Base-by-base conservation (phyloP, 2,113 vertebrate species). In the Cromileptes altivelis region DNA sequence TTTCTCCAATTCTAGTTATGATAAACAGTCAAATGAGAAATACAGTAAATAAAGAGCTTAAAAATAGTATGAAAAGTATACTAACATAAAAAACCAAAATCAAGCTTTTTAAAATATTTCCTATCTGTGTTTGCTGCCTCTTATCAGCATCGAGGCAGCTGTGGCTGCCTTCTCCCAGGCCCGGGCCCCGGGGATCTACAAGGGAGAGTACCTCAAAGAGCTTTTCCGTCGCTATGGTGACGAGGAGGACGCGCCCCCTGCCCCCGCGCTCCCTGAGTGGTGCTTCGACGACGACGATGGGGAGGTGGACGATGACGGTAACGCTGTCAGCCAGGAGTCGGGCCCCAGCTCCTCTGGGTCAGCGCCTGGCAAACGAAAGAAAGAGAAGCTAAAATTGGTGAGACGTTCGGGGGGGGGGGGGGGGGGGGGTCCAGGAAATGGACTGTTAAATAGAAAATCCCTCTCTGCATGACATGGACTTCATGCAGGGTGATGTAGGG, bases 131-230 rank as follows among this genome's bases (percentile, higher is more conserved):
- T 33, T 61, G 15, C 21, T 42, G 0, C 49, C 53, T 82, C 81
- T 86, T 73, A 92, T 86, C 95, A 99, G 98, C 82, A 86, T 99
- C 74, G 98, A 99, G 92, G 98, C 98, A 90, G 98, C 98, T 55
- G 97, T 98, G 88, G 97, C 96, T 52, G 97, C 96, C 75, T 99
- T 99, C 92, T 92, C 96, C 80, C 95, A 97, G 87, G 96, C 98
- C 77, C 97, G 98, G 79, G 95, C 98, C 60, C 98, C 98, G 10
- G 98, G 98, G 91, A 99, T 99, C 95, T 99, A 99, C 91, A 99
- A 99, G 95, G 97, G 93, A 75, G 98, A 99, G 91, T 99, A 99
- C 94, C 95, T 99, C 93, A 99, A 98, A 93, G 98, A 99, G 90
- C 96, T 99, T 55, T 99, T 98, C 89, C 96, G 96, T 86, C 98